Evolutionary conservation across 2,888 invertebrate species (phyloP), one percentile per base, ranked within the genome.

Genomic region (Mythimna lalbum): DNA sequence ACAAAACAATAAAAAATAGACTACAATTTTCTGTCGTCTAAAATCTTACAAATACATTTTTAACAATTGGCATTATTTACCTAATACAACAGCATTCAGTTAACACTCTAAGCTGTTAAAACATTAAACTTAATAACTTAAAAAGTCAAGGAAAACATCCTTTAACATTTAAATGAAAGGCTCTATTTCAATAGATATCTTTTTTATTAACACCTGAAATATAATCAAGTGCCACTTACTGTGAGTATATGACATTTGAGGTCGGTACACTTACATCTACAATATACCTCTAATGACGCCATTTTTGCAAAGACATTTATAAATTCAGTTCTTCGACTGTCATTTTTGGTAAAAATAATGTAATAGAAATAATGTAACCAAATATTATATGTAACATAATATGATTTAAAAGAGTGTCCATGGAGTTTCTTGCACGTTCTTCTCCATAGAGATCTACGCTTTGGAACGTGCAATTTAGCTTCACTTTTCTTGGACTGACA

Each of bases 181-280:
- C 53, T 61, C 55, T 2, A 1, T 31, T 19, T 31, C 67, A 67
- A 23, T 27, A 36, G 10, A 23, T 39, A 27, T 17, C 6, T 9
- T 0, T 33, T 62, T 52, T 0, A 56, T 71, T 63, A 72, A 36
- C 63, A 73, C 31, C n/a, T 17, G 10, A 14, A 63, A 59, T 47
- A 49, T 49, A 21, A 73, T 63, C 10, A 73, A 52, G 63, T 43
- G 27, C 17, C 73, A 36, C 43, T 43, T 17, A 43, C 43, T 17
- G 56, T 63, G 50, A 57, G 36, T 36, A 4, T 21, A 39, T 19
- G 39, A 19, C 9, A 23, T 71, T 50, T 50, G 50, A 50, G 36
- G 12, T 31, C 23, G 7, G 39, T 23, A 43, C 14, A 49, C 9
- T 36, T 21, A 49, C 12, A 17, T 23, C 33, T 27, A 62, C 14